Conservation (phyloP, 2,113 vertebrate genomes). For the Salvelinus namaycush region DNA sequence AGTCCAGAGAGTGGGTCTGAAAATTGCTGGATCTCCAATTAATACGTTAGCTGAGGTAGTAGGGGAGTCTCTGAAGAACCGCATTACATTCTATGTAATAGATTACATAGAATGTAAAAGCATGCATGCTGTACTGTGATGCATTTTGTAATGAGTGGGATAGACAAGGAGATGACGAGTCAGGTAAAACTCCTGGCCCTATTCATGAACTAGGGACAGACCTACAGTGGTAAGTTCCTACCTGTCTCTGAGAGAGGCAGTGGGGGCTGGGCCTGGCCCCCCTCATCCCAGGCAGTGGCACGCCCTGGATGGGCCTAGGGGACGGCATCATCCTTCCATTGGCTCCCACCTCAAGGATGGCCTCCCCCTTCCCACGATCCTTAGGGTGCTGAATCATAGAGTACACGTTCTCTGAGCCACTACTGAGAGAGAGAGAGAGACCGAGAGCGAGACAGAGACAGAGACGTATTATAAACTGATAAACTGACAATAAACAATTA, state of each 20-base stretch:
- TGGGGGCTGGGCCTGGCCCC: conserved; percentile 2
- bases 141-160: too few species aligned
- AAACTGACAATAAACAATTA: too few species aligned
- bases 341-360: conserved; percentile 34
- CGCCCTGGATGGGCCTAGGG: conserved; percentile 46
- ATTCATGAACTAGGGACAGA: too few species aligned
- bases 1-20: too few species aligned
- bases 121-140: too few species aligned
- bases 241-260: conserved; percentile 11
- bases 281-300: conserved; percentile 66
- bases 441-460: neutral
- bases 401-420: conserved; percentile 75
- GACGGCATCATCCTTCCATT: conserved; percentile 55
- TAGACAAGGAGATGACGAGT: too few species aligned
- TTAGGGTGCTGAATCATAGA: conserved; percentile 74
- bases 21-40: too few species aligned
- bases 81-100: too few species aligned
- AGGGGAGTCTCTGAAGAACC: too few species aligned
- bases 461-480: neutral
- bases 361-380: conserved; percentile 57
- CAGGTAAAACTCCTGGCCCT: too few species aligned
- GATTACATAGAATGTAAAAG: too few species aligned
- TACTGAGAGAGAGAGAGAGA: conserved; percentile 30
- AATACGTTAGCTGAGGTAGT: too few species aligned
- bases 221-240: neutral